Evolutionary conservation across 1,140 invertebrate genomes (phyloP).

Genomic region (Tetragnatha versicolor): DNA sequence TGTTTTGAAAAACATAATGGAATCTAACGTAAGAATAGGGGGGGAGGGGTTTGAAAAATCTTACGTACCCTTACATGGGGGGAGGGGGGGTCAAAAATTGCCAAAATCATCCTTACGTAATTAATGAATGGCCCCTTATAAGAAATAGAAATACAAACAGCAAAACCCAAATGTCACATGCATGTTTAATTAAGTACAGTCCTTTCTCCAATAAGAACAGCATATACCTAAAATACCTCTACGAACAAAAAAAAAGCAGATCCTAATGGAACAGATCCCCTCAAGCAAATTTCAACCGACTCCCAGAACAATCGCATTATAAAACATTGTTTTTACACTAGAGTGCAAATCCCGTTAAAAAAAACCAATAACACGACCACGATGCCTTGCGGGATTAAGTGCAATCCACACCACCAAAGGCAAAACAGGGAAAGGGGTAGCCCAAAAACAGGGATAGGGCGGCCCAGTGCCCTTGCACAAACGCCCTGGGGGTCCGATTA

Average conservation of each 20-base stretch:
- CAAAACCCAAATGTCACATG: too few species aligned
- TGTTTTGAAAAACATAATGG: too few species aligned
- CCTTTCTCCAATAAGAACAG: too few species aligned
- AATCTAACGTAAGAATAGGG: too few species aligned
- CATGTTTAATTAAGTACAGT: too few species aligned
- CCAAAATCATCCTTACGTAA: too few species aligned
- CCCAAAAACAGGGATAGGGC: not conserved
- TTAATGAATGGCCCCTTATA: too few species aligned
- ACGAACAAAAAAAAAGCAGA: not conserved
- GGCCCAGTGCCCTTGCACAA: not conserved
- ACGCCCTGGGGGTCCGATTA: constrained; percentile 10
- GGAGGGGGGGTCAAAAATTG: too few species aligned
- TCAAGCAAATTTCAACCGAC: not conserved
- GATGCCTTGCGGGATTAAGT: not conserved
- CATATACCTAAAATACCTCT: not conserved
- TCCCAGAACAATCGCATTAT: not conserved
- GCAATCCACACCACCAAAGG: not conserved
- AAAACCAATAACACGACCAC: constrained; percentile 1
- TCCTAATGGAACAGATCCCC: not conserved
- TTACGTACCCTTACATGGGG: too few species aligned
- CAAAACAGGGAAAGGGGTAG: not conserved
- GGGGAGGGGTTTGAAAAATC: too few species aligned
- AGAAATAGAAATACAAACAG: too few species aligned
- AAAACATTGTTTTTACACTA: not conserved
- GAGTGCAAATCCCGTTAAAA: not conserved